phyloP scores from a whole-genome alignment of 2,113 vertebrate species.

The Xenopus borealis region DNA sequence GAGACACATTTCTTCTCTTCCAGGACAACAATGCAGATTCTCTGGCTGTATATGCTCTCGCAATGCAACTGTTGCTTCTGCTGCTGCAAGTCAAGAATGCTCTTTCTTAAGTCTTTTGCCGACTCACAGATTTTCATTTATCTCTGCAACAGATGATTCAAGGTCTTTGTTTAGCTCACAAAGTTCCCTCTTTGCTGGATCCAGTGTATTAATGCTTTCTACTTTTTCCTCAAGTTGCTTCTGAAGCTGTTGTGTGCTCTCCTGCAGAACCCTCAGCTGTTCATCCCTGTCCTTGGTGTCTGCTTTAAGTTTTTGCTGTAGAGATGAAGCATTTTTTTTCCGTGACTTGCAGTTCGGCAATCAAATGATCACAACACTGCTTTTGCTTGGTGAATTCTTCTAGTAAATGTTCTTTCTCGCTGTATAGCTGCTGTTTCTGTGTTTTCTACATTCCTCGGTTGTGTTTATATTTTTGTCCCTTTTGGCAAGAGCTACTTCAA shows the following conservation, averaged over 20 bases:
- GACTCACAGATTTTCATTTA: conserved; percentile 57
- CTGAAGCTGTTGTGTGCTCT: conserved; percentile 61
- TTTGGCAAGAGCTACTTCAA: conserved; percentile 58
- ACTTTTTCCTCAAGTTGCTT: conserved; percentile 61
- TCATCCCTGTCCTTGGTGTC: too few relatives aligned
- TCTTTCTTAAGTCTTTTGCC: conserved; percentile 56
- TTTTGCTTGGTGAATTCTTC: conserved; percentile 48
- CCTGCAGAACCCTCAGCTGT: background rate
- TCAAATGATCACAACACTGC: too few relatives aligned
- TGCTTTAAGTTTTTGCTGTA: too few relatives aligned
- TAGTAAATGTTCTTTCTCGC: conserved; percentile 64
- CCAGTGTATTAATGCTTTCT: conserved; percentile 60
- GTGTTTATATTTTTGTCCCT: conserved; percentile 57
- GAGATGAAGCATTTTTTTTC: too few relatives aligned
- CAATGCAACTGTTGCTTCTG: conserved; percentile 59
- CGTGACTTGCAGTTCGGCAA: too few relatives aligned
- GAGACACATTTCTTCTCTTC: conserved; percentile 57
- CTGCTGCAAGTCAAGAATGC: conserved; percentile 49
- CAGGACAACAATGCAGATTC: conserved; percentile 50
- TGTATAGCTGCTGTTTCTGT: conserved; percentile 57
- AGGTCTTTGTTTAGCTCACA: conserved; percentile 60
- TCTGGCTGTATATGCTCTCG: conserved; percentile 62
- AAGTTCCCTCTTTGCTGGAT: conserved; percentile 53
- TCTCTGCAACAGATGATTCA: conserved; percentile 56
- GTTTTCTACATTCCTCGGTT: conserved; percentile 55